Evolutionary conservation across 2,113 vertebrate genomes (phyloP).

Genomic region (Mellivora capensis): DNA sequence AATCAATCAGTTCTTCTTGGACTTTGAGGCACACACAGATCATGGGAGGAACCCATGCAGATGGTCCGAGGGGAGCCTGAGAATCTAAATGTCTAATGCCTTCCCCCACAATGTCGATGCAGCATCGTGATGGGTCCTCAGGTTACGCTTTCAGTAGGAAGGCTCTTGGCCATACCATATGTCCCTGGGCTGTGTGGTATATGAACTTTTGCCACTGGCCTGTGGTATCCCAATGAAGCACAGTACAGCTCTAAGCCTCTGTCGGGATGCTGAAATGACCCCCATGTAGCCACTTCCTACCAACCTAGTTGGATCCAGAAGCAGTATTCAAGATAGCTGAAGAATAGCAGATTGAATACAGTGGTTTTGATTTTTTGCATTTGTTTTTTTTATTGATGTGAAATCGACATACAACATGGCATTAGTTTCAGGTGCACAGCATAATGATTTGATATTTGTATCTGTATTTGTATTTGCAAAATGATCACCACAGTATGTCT

Average conservation of each 20-base stretch:
- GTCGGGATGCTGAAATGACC: fast-evolving
- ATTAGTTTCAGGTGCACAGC: not conserved
- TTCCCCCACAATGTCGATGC: not conserved
- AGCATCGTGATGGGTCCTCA: fast-evolving
- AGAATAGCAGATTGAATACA: not conserved
- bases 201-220: not conserved
- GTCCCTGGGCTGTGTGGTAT: not conserved
- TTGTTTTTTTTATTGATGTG: not conserved
- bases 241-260: too few species aligned
- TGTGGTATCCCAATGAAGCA: fast-evolving
- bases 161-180: not conserved
- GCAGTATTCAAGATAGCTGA: not conserved
- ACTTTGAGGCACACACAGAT: too few species aligned
- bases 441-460: not conserved
- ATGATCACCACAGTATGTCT: not conserved
- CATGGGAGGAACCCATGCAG: not conserved
- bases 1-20: not conserved
- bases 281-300: not conserved
- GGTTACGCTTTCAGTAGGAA: fast-evolving
- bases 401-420: not conserved
- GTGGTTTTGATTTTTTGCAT: not conserved
- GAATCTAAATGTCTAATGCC: not conserved
- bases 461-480: not conserved
- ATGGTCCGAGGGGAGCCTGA: not conserved
- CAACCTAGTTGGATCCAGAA: not conserved